A percentile compares a stretch with the other conserved stretches of the same genome.
These are phyloP conservation scores for Erinaceus europaeus DNA, from an alignment of 2,113 vertebrate genomes.

Conservation along the genomic window DNA sequence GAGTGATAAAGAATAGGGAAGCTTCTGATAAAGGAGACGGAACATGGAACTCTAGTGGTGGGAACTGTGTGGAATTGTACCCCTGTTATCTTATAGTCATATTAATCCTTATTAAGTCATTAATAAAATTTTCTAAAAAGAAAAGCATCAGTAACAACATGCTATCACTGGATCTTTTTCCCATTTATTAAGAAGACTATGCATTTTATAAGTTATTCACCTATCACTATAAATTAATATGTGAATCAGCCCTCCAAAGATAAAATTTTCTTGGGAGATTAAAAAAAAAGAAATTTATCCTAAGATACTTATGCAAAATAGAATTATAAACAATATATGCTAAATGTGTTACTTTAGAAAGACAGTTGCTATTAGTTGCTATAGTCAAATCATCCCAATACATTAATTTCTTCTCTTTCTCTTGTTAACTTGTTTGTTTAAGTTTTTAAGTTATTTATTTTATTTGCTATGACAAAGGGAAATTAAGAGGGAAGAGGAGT, in stretches of 20 bases:
- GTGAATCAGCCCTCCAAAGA: neutral
- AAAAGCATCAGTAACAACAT: neutral
- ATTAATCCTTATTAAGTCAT: too few relatives aligned
- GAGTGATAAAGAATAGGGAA: too few relatives aligned
- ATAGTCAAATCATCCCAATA: neutral
- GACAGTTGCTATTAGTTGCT: neutral
- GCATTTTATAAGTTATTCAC: neutral
- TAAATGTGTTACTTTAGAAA: neutral
- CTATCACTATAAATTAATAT: neutral
- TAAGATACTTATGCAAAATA: neutral
- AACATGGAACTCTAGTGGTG: too few relatives aligned
- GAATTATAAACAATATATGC: neutral
- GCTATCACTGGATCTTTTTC: neutral
- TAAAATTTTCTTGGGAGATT: neutral
- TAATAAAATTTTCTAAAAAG: too few relatives aligned
- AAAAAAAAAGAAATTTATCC: neutral
- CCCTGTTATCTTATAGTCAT: too few relatives aligned
- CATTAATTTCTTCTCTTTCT: constrained; percentile 6
- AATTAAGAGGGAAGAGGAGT: too few relatives aligned
- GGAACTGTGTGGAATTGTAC: too few relatives aligned
- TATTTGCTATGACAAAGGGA: too few relatives aligned
- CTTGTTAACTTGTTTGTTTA: too few relatives aligned
- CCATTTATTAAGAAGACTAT: neutral
- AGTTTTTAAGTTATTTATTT: too few relatives aligned
- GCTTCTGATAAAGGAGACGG: too few relatives aligned